Evolutionary conservation across 1,140 invertebrate genomes (phyloP).

Genomic region (Whitmania pigra): DNA sequence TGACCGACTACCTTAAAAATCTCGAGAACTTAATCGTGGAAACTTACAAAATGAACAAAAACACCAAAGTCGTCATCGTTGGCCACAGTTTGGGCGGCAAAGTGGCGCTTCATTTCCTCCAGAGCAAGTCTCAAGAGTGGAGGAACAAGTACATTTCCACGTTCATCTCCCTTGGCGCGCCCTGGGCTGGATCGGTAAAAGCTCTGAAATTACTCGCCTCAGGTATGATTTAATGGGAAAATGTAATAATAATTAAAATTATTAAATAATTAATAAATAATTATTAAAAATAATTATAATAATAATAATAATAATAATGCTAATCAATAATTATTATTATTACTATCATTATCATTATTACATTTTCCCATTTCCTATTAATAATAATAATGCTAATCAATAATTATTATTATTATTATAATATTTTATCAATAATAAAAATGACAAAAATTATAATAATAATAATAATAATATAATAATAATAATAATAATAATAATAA

Average conservation of each 20-base stretch:
- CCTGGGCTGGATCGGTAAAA: slow-evolving; percentile 82
- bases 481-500: background rate
- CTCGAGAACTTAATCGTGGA: slow-evolving; percentile 71
- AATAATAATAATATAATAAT: too few relatives aligned
- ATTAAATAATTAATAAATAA: background rate
- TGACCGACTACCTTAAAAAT: slow-evolving; percentile 64
- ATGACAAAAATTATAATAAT: too few relatives aligned
- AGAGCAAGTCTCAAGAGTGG: slow-evolving; percentile 65
- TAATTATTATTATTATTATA: background rate
- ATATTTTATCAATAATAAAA: background rate
- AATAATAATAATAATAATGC: background rate
- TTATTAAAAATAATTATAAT: background rate
- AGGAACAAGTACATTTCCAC: slow-evolving; percentile 63
- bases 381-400: background rate
- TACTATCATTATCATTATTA: background rate
- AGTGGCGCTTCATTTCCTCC: slow-evolving; percentile 49
- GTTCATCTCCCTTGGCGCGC: background rate
- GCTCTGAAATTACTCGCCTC: slow-evolving; percentile 83
- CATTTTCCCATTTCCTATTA: too few relatives aligned
- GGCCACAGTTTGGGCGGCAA: background rate
- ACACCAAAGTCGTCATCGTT: slow-evolving; percentile 46
- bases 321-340: background rate
- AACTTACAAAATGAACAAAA: slow-evolving; percentile 64
- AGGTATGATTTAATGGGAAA: slow-evolving; percentile 47
- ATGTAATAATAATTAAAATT: background rate